phyloP scores from a whole-genome alignment of 2,113 vertebrate genomes.

The Sitta europaea region DNA sequence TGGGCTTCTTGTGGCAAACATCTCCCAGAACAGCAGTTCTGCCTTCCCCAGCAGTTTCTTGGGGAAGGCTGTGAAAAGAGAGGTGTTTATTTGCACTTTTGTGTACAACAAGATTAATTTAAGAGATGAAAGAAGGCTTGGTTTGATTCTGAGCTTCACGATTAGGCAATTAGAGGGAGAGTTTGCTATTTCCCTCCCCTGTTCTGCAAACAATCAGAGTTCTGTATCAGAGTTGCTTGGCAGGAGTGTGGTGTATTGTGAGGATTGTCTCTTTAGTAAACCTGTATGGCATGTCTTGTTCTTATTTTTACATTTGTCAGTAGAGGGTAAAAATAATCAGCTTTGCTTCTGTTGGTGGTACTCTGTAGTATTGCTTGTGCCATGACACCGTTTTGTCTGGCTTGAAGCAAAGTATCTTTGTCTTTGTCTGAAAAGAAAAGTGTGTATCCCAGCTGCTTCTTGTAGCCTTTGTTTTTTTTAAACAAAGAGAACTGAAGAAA shows the following conservation, averaged over 20 bases:
- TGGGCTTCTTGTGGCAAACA: neutral
- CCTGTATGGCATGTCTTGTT: neutral
- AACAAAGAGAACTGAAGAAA: neutral
- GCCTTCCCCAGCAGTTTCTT: neutral
- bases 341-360: neutral
- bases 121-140: neutral
- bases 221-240: neutral
- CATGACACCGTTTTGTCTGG: rapidly evolving
- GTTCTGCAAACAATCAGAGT: neutral
- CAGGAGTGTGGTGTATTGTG: neutral
- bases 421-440: neutral
- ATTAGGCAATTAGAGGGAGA: neutral
- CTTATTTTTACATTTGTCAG: neutral
- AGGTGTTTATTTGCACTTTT: neutral
- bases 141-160: neutral
- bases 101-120: neutral
- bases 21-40: neutral
- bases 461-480: neutral
- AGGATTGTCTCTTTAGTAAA: neutral
- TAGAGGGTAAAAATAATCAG: neutral
- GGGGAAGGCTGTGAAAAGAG: neutral
- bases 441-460: neutral
- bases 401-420: neutral
- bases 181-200: neutral
- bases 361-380: neutral